A percentile compares a stretch with the other conserved stretches of the same genome.
Conservation (phyloP, 2,113 vertebrate species). For the Piliocolobus tephrosceles region DNA sequence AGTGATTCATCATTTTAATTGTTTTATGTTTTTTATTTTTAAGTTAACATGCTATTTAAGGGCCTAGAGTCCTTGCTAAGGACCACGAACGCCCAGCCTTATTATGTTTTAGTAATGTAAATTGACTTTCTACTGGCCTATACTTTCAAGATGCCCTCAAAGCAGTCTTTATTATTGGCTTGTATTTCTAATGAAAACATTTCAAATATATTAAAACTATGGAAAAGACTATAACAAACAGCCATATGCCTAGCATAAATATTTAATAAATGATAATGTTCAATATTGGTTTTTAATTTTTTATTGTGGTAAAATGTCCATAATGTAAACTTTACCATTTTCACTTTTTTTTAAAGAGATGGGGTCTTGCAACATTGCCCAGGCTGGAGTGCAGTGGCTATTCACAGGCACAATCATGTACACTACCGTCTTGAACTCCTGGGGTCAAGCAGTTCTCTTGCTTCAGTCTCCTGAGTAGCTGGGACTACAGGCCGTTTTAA, state of each 20-base stretch:
- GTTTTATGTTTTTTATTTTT: slow-evolving; percentile 1
- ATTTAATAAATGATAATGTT: slow-evolving; percentile 6
- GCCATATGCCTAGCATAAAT: not conserved
- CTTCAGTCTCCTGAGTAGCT: not conserved
- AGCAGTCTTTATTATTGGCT: not conserved
- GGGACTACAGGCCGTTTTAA: not conserved
- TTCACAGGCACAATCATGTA: not conserved
- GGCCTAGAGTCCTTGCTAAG: not conserved
- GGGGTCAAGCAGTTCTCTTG: not conserved
- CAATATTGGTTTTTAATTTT: slow-evolving; percentile 7
- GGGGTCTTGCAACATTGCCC: not conserved
- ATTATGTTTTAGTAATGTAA: not conserved
- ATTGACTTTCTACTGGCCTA: not conserved
- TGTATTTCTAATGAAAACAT: slow-evolving; percentile 31
- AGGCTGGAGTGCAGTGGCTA: not conserved
- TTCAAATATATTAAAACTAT: not conserved
- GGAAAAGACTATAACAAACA: not conserved
- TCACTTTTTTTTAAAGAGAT: not conserved
- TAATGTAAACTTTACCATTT: not conserved
- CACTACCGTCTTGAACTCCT: not conserved
- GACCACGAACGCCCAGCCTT: not conserved
- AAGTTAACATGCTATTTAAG: not conserved
- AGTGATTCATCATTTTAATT: slow-evolving; percentile 9
- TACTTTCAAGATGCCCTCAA: not conserved
- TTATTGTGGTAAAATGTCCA: not conserved